Percentiles rank a stretch among this genome's conserved stretches.
These are phyloP conservation scores for Stegodyphus mimosarum DNA, from an alignment of 1,140 invertebrate genomes.

Conservation along the genomic window DNA sequence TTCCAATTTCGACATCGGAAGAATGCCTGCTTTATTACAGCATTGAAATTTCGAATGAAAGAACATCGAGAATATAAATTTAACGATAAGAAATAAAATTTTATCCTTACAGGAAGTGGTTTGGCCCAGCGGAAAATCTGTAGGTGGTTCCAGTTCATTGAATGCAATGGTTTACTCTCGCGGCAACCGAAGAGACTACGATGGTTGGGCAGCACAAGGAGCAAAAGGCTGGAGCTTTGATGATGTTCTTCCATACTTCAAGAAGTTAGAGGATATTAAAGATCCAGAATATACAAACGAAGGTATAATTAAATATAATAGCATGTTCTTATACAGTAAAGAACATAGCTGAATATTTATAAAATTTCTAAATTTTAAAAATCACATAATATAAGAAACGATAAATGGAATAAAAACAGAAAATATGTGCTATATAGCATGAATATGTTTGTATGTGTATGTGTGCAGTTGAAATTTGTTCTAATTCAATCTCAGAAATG, in stretches of 20 bases:
- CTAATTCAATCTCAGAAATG: no score
- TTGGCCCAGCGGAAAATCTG: not conserved
- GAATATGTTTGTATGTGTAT: no score
- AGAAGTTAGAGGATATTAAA: slow-evolving; percentile 70
- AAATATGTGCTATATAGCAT: no score
- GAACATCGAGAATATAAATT: no score
- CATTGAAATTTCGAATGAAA: no score
- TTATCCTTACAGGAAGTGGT: slow-evolving; percentile 68
- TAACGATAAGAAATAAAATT: not conserved
- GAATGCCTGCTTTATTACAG: no score
- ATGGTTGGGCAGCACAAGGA: slow-evolving; percentile 84
- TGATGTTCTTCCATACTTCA: slow-evolving; percentile 77
- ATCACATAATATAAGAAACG: no score
- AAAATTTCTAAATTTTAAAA: no score
- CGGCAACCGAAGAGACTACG: slow-evolving; percentile 87
- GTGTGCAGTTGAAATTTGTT: no score
- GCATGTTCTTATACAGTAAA: not conserved
- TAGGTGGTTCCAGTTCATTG: slow-evolving; percentile 79
- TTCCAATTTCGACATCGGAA: no score
- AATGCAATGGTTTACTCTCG: slow-evolving; percentile 91
- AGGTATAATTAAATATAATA: not conserved
- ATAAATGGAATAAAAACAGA: no score
- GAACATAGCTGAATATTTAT: not conserved
- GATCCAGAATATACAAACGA: slow-evolving; percentile 65
- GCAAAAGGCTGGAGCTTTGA: slow-evolving; percentile 90